Evolutionary conservation across 2,888 invertebrate species (phyloP).

Genomic region (Platypus cylindrus): DNA sequence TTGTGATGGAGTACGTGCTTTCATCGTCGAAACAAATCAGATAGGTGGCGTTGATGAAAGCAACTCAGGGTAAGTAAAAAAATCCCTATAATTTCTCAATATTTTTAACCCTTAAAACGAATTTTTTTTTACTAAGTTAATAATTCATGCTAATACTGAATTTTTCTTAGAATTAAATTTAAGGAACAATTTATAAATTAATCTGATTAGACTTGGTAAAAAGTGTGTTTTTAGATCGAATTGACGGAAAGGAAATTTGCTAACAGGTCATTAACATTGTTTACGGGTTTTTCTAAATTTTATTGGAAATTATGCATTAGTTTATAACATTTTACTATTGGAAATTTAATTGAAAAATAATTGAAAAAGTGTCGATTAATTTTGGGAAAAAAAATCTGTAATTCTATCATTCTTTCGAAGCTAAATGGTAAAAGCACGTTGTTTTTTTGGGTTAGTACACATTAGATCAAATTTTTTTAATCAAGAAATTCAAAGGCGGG

Average conservation of each 20-base stretch:
- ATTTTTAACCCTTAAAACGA: slow-evolving; percentile 23
- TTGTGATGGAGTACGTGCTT: slow-evolving; percentile 36
- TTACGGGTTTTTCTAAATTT: slow-evolving; percentile 28
- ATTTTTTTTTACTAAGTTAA: slow-evolving; percentile 11
- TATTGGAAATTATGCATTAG: slow-evolving; percentile 10
- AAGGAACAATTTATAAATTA: slow-evolving; percentile 14
- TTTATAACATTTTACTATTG: too few species aligned
- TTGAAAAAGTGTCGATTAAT: too few species aligned
- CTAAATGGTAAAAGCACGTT: too few species aligned
- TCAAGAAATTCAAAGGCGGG: slow-evolving; percentile 8
- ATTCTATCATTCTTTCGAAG: too few species aligned
- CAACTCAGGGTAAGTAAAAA: slow-evolving; percentile 35
- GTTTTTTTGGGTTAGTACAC: slow-evolving; percentile 11
- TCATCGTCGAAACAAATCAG: slow-evolving; percentile 33
- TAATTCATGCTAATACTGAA: too few species aligned
- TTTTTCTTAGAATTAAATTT: too few species aligned
- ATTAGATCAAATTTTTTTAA: too few species aligned
- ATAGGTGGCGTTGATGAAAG: slow-evolving; percentile 36
- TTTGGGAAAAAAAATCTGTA: too few species aligned
- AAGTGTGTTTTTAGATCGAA: slow-evolving; percentile 20
- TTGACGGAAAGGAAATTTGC: slow-evolving; percentile 32
- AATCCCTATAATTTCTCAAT: slow-evolving; percentile 34
- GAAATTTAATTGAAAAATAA: too few species aligned
- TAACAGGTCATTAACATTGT: slow-evolving; percentile 39
- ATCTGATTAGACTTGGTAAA: slow-evolving; percentile 20